These are phyloP conservation scores for Microplitis deprimator DNA, from an alignment of 2,888 invertebrate species.

Conservation along the genomic window DNA sequence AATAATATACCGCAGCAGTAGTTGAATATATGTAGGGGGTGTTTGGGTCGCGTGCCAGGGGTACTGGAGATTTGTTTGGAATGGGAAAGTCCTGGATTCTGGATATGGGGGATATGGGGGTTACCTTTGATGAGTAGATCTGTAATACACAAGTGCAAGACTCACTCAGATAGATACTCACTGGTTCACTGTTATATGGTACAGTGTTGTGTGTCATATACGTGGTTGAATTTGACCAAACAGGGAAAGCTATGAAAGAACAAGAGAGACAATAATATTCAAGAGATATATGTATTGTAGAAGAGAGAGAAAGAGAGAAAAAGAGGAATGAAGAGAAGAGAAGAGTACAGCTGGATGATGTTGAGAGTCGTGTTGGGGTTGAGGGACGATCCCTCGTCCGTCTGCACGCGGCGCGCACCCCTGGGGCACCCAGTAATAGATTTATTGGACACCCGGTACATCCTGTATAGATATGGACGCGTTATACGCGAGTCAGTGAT, in stretches of 20 bases:
- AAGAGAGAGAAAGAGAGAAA: constrained; percentile 42
- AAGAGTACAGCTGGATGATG: constrained; percentile 25
- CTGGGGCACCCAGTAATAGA: constrained; percentile 68
- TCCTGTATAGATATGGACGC: constrained; percentile 63
- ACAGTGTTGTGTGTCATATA: constrained; percentile 4
- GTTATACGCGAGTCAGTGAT: constrained; percentile 29
- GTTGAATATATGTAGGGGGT: constrained; percentile 10
- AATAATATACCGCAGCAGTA: constrained; percentile 25
- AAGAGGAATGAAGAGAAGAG: constrained; percentile 36
- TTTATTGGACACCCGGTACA: constrained; percentile 69
- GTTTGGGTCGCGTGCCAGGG: constrained; percentile 37
- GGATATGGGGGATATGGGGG: not conserved
- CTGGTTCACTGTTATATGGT: constrained; percentile 16
- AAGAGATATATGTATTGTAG: constrained; percentile 21
- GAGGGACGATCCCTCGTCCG: constrained; percentile 41
- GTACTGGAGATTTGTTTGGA: not conserved
- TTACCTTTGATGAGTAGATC: constrained; percentile 4
- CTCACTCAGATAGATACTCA: constrained; percentile 5
- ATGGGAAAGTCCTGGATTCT: not conserved
- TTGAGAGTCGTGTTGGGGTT: constrained; percentile 23
- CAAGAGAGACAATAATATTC: constrained; percentile 23
- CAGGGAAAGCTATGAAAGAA: constrained; percentile 31
- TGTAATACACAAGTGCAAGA: constrained; percentile 25
- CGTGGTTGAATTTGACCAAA: constrained; percentile 21
- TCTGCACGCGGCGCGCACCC: constrained; percentile 52